Base-by-base conservation (phyloP, 2,113 vertebrate genomes). In the Trachemys scripta region DNA sequence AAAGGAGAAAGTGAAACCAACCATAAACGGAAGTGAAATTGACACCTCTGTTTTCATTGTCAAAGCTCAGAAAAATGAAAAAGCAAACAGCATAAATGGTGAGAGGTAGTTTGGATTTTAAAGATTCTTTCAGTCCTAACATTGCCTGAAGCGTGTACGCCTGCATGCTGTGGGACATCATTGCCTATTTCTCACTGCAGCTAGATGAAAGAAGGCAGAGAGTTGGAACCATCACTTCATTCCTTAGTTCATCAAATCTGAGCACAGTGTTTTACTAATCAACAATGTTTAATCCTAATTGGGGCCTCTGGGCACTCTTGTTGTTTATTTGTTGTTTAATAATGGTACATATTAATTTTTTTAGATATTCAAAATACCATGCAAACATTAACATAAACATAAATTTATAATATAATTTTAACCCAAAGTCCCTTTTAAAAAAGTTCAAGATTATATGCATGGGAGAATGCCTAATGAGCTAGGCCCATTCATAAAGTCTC, bases 11-110 rank as follows among this genome's bases (percentile, higher is more conserved):
- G 75, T 3, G 45, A 24, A 19, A 84, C 80, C 75, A 78, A 86
- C 62, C 62, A 0, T 0, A 47, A 81, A 59, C 35, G 8, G 51
- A 42, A 81, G 87, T 0, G 0, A 72, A 27, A 80, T n/a, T 47
- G 72, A 79, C 50, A 59, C 85, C 47, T 51, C 84, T 7, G 0
- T 86, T 94, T 62, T 24, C 85, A 19, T 35, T 75, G 85, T 88
- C 92, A 90, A 93, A 95, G 38, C 88, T 88, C 93, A 83, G 62
- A 85, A 27, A 92, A 85, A 90, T 84, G 92, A 80, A 82, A 80
- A 80, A 56, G 78, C 24, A 88, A 95, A 69, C 62, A 94, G 53
- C 88, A 84, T 31, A 86, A 80, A 31, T 65, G 76, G 57, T 38
- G 84, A 57, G 78, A 80, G n/a, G 47, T 82, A 80, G 87, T 50